Base-by-base conservation (phyloP, 2,113 vertebrate species). In the Struthio camelus region DNA sequence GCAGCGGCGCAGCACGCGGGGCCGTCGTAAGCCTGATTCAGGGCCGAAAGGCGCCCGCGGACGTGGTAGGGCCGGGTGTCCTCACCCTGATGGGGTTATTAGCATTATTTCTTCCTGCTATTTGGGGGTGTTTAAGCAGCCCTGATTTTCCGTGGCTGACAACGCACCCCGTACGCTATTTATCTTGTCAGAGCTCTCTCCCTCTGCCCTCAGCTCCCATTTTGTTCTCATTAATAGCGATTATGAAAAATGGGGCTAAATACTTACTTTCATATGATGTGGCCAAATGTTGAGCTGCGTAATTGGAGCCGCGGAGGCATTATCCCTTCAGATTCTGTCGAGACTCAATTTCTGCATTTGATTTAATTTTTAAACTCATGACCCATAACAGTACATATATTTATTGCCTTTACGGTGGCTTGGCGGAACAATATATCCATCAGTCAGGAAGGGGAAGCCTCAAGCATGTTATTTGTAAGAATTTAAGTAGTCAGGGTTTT, bases 161-260 rank as follows among this genome's bases (percentile, higher is more conserved):
- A 98, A 96, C 94, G 95, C 94, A 97, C 94, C 97, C 95, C 97
- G 93, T 97, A 96, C 95, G 95, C 97, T 97, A 97, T 97, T 98
- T 98, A 98, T 98, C 97, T 96, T 96, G 91, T 97, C 92, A 96
- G 94, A 94, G 97, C 92, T 91, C 89, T 86, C 79, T 95, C 93
- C 84, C 71, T 96, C 90, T 90, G 76, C 93, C 96, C 96, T 95
- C 89, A 70, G 92, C 84, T 97, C 93, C 96, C 82, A 97, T 98
- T 98, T 97, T 91, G 96, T 97, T 94, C 95, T 97, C 93, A 89
- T 96, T 94, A 97, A 96, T 94, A 94, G 71, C 30, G 96, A 97
- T 94, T 92, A 90, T 85, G 81, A 97, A 94, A 97, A 94, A 94
- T 14, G 75, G 91, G 92, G 93, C 97, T 95, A 95, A 95, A 96